Evolutionary conservation across 2,888 invertebrate genomes (phyloP).

Genomic region (Notodonta dromedarius): DNA sequence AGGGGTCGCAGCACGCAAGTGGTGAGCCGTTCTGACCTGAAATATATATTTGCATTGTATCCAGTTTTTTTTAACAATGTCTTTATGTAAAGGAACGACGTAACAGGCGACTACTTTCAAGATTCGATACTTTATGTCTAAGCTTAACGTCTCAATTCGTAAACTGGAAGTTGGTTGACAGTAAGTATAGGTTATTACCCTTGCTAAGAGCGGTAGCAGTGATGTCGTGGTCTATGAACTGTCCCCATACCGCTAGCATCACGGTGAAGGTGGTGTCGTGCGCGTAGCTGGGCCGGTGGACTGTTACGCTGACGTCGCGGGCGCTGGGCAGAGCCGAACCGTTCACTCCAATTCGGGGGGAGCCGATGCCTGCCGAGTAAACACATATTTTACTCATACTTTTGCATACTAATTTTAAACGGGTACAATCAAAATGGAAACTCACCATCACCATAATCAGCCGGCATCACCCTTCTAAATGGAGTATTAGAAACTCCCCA

Average conservation of each 20-base stretch:
- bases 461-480: conserved; percentile 88
- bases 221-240: conserved; percentile 94
- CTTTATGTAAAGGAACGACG: no score
- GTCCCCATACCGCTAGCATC: conserved; percentile 94
- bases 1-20: conserved; percentile 87
- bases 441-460: conserved; percentile 91
- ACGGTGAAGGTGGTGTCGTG: conserved; percentile 91
- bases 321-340: conserved; percentile 88
- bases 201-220: conserved; percentile 92
- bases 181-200: conserved; percentile 60
- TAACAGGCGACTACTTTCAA: no score
- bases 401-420: no score
- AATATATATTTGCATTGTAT: conserved; percentile 8
- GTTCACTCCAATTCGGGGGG: conserved; percentile 84
- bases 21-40: conserved; percentile 86
- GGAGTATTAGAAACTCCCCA: conserved; percentile 91
- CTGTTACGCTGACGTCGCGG: conserved; percentile 88
- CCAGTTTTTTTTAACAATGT: background rate
- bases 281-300: conserved; percentile 89
- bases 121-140: background rate
- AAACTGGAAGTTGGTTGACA: background rate
- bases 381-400: background rate
- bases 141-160: no score
- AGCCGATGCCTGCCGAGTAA: conserved; percentile 81
- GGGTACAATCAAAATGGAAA: conserved; percentile 11